Conservation (phyloP, 1,140 invertebrate species). For the Aphelinus certus region DNA sequence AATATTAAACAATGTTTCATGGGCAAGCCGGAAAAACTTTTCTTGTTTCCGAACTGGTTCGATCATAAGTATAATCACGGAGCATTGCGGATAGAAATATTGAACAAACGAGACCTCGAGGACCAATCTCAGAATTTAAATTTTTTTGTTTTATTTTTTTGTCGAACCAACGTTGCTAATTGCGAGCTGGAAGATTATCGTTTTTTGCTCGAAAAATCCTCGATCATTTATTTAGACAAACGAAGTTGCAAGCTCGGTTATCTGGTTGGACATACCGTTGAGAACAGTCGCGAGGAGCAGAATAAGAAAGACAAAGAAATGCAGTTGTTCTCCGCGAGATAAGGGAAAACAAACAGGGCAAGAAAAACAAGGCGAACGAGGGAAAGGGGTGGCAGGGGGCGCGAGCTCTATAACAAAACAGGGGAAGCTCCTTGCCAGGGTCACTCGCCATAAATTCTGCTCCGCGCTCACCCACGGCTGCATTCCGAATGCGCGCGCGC, state of each 20-base stretch:
- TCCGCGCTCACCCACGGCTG: conserved; percentile 22
- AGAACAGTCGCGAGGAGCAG: not conserved
- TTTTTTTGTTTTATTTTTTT: too few relatives aligned
- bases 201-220: too few relatives aligned
- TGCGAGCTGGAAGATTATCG: too few relatives aligned
- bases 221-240: too few relatives aligned
- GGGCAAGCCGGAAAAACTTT: conserved; percentile 25
- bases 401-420: not conserved
- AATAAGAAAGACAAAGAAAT: not conserved
- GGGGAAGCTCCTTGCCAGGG: conserved; percentile 41
- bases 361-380: conserved; percentile 15
- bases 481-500: conserved; percentile 31
- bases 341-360: not conserved
- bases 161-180: too few relatives aligned
- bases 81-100: too few relatives aligned
- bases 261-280: too few relatives aligned
- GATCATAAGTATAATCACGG: not conserved
- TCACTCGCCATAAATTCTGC: conserved; percentile 48
- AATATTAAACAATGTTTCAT: conserved; percentile 36
- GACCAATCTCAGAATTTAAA: too few relatives aligned
- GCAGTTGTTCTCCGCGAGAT: not conserved
- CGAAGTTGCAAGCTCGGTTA: too few relatives aligned
- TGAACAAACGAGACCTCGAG: too few relatives aligned
- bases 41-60: conserved; percentile 17
- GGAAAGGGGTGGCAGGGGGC: conserved; percentile 21